Conservation (phyloP, 1,140 invertebrate species). For the Cepaea nemoralis region DNA sequence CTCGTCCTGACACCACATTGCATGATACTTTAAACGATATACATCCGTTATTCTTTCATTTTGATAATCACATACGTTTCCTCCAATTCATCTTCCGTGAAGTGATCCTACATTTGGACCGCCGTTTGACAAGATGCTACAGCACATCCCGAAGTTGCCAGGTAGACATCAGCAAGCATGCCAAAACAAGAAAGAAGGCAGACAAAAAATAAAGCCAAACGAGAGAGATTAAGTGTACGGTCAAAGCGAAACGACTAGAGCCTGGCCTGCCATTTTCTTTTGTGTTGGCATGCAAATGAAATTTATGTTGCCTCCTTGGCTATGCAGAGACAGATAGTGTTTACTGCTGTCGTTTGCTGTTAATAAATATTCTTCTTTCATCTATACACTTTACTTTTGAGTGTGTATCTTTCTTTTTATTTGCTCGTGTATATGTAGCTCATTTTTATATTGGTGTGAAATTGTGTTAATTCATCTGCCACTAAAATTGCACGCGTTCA, state of each 20-base stretch:
- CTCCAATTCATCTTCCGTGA: too few relatives aligned
- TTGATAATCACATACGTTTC: too few relatives aligned
- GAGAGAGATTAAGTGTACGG: neutral
- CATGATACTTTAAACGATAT: too few relatives aligned
- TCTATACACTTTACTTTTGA: neutral
- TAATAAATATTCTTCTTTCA: neutral
- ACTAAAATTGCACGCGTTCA: neutral
- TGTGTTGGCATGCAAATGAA: neutral
- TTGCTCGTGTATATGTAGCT: neutral
- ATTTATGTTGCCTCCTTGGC: neutral
- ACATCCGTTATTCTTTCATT: too few relatives aligned
- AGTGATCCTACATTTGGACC: too few relatives aligned
- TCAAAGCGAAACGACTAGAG: neutral
- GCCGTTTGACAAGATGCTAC: too few relatives aligned
- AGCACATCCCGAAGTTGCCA: too few relatives aligned
- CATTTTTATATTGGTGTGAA: constrained; percentile 6
- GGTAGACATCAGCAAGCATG: neutral
- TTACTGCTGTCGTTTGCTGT: neutral
- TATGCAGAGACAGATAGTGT: neutral
- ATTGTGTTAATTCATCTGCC: neutral
- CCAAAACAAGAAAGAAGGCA: neutral
- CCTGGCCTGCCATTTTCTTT: neutral
- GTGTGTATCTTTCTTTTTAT: neutral
- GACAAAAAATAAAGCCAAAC: neutral
- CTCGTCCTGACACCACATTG: too few relatives aligned